Conservation (phyloP, 2,113 vertebrate species). For the Perognathus longimembris region DNA sequence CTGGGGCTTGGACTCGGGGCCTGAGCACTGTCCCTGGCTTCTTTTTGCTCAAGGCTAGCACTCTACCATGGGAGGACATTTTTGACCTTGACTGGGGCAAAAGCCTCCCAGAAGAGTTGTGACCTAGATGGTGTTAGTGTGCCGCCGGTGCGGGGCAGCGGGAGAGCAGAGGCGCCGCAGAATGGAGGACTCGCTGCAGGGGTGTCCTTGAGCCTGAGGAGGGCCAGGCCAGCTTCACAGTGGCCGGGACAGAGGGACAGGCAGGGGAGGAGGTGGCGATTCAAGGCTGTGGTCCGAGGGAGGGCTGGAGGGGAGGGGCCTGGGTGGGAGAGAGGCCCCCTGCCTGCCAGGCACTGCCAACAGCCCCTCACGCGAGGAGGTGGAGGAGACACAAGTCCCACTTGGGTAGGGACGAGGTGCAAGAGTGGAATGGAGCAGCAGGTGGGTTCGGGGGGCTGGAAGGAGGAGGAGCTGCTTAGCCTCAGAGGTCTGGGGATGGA, state of each 20-base stretch:
- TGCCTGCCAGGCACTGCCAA: rapidly evolving
- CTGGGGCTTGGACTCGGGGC: no score
- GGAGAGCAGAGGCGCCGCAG: not conserved
- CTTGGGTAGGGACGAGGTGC: not conserved
- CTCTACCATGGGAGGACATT: not conserved
- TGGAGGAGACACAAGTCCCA: not conserved
- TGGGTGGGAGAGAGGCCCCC: not conserved
- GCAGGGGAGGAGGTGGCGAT: not conserved
- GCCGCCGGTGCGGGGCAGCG: not conserved
- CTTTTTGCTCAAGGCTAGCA: no score
- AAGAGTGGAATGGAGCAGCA: not conserved
- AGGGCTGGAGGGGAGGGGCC: not conserved
- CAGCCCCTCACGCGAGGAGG: rapidly evolving
- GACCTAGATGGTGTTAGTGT: not conserved
- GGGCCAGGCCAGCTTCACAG: not conserved
- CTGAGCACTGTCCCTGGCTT: no score
- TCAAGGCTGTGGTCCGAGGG: not conserved
- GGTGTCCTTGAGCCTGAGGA: not conserved
- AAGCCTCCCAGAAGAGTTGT: not conserved
- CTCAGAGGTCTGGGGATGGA: no score
- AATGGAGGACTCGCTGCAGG: not conserved
- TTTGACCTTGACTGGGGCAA: not conserved
- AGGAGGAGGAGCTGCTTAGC: no score
- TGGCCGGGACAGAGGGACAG: not conserved
- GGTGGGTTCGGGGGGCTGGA: not conserved